These are phyloP conservation scores for Pyralis farinalis DNA, from an alignment of 2,888 invertebrate species.

Conservation along the genomic window DNA sequence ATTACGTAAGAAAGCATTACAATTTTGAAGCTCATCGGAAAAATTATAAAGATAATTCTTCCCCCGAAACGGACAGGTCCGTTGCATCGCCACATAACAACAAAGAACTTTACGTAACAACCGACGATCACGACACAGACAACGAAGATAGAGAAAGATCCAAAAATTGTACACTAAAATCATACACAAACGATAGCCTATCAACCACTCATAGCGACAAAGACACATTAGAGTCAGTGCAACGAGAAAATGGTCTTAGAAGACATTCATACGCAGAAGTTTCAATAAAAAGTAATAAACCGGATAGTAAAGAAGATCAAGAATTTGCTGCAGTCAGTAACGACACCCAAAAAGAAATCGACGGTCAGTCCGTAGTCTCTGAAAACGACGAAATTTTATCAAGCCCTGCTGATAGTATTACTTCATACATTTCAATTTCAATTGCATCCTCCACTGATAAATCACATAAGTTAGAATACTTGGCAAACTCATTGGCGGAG, in stretches of 20 bases:
- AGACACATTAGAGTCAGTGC: slow-evolving; percentile 37
- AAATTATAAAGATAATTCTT: slow-evolving; percentile 67
- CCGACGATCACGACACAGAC: slow-evolving; percentile 62
- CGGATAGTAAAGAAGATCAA: slow-evolving; percentile 27
- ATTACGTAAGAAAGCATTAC: slow-evolving; percentile 80
- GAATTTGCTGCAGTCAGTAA: slow-evolving; percentile 18
- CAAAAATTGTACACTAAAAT: slow-evolving; percentile 71
- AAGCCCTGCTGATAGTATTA: slow-evolving; percentile 72
- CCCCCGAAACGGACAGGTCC: slow-evolving; percentile 65
- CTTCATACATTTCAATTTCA: slow-evolving; percentile 76
- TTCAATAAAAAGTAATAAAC: slow-evolving; percentile 42
- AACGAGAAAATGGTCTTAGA: slow-evolving; percentile 30
- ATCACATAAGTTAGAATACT: slow-evolving; percentile 71
- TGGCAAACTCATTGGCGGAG: slow-evolving; percentile 74
- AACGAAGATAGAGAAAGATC: slow-evolving; percentile 54
- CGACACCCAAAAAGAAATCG: slow-evolving; percentile 40
- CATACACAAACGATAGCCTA: slow-evolving; percentile 66
- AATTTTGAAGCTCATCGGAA: slow-evolving; percentile 72
- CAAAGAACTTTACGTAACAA: slow-evolving; percentile 64
- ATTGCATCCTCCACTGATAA: slow-evolving; percentile 73
- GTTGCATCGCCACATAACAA: slow-evolving; percentile 50
- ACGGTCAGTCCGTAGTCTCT: slow-evolving; percentile 58
- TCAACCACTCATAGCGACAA: slow-evolving; percentile 56
- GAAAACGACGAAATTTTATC: slow-evolving; percentile 75
- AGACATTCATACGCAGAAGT: slow-evolving; percentile 49